These are phyloP conservation scores for Columbina picui DNA, from an alignment of 2,113 vertebrate genomes.

Conservation along the genomic window DNA sequence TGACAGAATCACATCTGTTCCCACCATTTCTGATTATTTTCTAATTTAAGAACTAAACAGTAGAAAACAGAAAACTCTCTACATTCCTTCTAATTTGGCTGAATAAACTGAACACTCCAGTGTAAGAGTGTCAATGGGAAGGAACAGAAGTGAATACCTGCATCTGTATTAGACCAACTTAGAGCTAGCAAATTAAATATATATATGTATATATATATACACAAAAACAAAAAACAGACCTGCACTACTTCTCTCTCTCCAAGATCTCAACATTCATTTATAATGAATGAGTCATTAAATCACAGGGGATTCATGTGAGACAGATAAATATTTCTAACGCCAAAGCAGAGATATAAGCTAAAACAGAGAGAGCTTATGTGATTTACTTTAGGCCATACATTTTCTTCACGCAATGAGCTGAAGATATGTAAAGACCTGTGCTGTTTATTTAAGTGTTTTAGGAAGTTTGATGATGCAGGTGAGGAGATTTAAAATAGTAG, in stretches of 20 bases:
- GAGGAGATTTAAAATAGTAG: not conserved
- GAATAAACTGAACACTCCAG: not conserved
- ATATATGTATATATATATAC: no score
- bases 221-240: no score
- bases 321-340: not conserved
- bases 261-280: not conserved
- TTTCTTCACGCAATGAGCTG: not conserved
- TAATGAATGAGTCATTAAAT: constrained; percentile 9
- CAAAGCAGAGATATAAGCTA: not conserved
- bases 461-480: not conserved
- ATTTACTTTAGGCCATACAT: not conserved
- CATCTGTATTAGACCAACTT: not conserved
- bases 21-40: not conserved
- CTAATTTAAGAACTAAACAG: not conserved
- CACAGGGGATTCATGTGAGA: constrained; percentile 4
- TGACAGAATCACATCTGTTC: not conserved
- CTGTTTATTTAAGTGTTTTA: not conserved
- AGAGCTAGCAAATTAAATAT: not conserved
- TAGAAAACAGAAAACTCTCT: not conserved
- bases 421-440: not conserved
- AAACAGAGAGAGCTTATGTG: not conserved
- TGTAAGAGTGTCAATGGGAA: not conserved
- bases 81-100: not conserved
- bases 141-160: not conserved
- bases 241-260: not conserved